Evolutionary conservation across 2,888 invertebrate species (phyloP).

Genomic region (Cosmorhoe ocellata): DNA sequence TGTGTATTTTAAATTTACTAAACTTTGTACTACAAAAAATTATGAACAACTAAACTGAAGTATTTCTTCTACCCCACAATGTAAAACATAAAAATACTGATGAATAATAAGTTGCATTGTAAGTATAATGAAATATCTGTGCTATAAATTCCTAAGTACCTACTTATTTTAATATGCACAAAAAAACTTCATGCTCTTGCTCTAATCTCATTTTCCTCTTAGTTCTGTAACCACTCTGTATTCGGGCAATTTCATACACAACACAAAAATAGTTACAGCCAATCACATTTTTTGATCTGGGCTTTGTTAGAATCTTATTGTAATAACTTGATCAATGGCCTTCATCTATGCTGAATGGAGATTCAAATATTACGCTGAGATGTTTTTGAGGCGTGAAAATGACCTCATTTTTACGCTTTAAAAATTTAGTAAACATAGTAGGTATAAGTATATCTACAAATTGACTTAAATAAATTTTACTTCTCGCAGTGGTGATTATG

Average conservation of each 20-base stretch:
- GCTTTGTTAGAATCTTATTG: conserved; percentile 54
- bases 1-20: no score
- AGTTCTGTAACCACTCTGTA: conserved; percentile 50
- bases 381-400: conserved; percentile 5
- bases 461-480: not conserved
- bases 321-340: conserved; percentile 56
- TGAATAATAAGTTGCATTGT: no score
- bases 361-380: not conserved
- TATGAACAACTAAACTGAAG: no score
- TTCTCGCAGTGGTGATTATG: no score
- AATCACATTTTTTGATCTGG: conserved; percentile 58
- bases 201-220: conserved; percentile 41
- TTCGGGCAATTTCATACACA: conserved; percentile 50
- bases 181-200: conserved; percentile 8
- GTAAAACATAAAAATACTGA: no score
- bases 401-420: conserved; percentile 1
- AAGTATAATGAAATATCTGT: no score
- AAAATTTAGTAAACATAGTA: no score
- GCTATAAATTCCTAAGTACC: no score
- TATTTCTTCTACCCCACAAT: no score
- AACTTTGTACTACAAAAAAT: no score
- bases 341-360: conserved; percentile 50
- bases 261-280: conserved; percentile 57
- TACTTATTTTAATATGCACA: not conserved
- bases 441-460: no score